Conservation (phyloP, 2,113 vertebrate genomes). For the Passer montanus region DNA sequence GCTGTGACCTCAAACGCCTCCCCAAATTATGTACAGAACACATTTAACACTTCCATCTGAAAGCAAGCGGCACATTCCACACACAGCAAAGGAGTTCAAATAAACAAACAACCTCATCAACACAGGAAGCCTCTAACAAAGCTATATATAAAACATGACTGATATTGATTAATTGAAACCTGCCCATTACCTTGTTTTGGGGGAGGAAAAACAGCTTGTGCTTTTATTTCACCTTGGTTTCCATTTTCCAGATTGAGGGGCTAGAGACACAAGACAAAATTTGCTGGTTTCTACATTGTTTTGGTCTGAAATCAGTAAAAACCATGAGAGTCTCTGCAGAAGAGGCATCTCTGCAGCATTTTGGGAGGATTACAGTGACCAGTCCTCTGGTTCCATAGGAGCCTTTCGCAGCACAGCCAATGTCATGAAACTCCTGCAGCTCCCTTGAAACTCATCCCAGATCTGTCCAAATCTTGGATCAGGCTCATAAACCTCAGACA, state of each 20-base stretch:
- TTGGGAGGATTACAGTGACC: not conserved
- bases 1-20: not conserved
- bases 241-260: not conserved
- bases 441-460: constrained; percentile 61
- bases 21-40: not conserved
- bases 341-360: not conserved
- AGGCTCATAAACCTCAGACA: constrained; percentile 41
- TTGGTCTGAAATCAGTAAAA: not conserved
- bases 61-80: not conserved
- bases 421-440: constrained; percentile 38
- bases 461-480: constrained; percentile 50
- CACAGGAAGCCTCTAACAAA: not conserved
- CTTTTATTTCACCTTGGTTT: not conserved
- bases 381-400: not conserved
- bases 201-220: not conserved
- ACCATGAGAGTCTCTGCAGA: not conserved
- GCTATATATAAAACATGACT: not conserved
- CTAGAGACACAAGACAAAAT: not conserved
- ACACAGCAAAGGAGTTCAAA: not conserved
- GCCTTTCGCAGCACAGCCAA: not conserved
- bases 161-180: not conserved
- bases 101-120: not conserved
- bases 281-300: not conserved
- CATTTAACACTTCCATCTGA: not conserved
- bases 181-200: not conserved